These are phyloP conservation scores for Hormaphis cornu DNA, from an alignment of 1,140 invertebrate genomes.

Conservation along the genomic window DNA sequence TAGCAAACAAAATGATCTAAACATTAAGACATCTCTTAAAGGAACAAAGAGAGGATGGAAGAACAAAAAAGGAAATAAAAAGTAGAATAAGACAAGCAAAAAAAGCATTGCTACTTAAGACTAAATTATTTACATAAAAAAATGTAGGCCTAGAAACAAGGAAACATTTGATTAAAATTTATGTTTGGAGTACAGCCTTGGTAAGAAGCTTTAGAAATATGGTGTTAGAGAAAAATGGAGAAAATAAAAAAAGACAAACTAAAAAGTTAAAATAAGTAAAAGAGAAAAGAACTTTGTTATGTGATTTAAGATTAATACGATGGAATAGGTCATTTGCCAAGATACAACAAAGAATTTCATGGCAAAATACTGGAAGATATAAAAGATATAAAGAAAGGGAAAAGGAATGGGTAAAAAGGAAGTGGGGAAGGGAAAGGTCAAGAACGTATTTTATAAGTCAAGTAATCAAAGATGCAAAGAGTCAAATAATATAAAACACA, in stretches of 20 bases:
- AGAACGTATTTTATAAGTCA: background rate
- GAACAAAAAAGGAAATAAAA: slow-evolving; percentile 1
- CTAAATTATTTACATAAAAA: background rate
- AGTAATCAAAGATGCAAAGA: background rate
- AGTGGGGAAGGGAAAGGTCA: background rate
- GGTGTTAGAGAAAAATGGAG: slow-evolving; percentile 11
- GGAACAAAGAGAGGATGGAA: background rate
- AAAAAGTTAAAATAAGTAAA: background rate
- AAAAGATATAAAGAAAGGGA: too few species aligned
- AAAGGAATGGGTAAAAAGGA: background rate
- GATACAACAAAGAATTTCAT: background rate
- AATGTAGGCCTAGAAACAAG: background rate
- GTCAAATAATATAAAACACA: too few species aligned
- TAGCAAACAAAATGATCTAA: too few species aligned
- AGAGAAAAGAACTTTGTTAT: slow-evolving; percentile 8
- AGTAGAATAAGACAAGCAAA: background rate
- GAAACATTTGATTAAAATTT: background rate
- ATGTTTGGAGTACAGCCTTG: background rate
- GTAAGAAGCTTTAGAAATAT: slow-evolving; percentile 6
- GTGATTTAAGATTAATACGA: background rate
- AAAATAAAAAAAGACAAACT: too few species aligned
- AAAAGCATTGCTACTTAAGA: background rate
- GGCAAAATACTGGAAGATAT: background rate
- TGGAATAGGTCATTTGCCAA: background rate
- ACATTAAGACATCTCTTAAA: too few species aligned